Base-by-base conservation (phyloP, 2,113 vertebrate genomes). In the Plestiodon gilberti region DNA sequence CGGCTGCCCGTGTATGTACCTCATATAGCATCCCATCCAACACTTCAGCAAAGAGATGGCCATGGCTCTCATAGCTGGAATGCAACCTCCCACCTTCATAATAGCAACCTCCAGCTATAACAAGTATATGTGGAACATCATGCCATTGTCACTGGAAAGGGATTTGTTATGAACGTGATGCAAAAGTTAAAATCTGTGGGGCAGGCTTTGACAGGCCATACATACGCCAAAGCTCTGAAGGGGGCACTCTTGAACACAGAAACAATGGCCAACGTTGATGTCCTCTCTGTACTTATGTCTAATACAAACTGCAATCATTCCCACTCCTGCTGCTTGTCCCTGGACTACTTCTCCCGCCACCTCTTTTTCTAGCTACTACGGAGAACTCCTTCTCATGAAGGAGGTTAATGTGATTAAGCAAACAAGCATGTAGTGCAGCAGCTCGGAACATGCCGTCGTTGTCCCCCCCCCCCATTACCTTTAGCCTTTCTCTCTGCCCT, bases 281-380 rank as follows among this genome's bases (percentile, higher is more conserved):
- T 14, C 30, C 28, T 48, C 28, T 48, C 35, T 7, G 14, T 28
- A 62, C 15, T 13, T 61, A 35, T 11, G 33, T 69, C 64, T 69
- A 70, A 30, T 57, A 59, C 15, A 6, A 55, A 20, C 10, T 38
- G 22, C 67, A 59, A 20, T 30, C 40, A 28, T 43, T 43, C 3
- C 40, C 20, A 4, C 23, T 23, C n/a, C 28, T 77, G 35, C 35
- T 18, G n/a, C n/a, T n/a, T n/a, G 52, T 30, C 65, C 9, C 2
- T 23, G 4, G 11, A 55, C n/a, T 7, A 38, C 62, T 35, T 52
- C 40, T 81, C 23, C 67, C 28, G n/a, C 20, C 1, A 14, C 55
- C 20, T 8, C 4, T n/a, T 22, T 75, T 40, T 22, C 33, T 30
- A 2, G 15, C 0, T 0, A 2, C 17, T 1, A 0, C 0, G 20